Evolutionary conservation across 2,797 vertebrate species (phyloP), one percentile per base, ranked within the genome.

Genomic region (Neopelma chrysocephalum): DNA sequence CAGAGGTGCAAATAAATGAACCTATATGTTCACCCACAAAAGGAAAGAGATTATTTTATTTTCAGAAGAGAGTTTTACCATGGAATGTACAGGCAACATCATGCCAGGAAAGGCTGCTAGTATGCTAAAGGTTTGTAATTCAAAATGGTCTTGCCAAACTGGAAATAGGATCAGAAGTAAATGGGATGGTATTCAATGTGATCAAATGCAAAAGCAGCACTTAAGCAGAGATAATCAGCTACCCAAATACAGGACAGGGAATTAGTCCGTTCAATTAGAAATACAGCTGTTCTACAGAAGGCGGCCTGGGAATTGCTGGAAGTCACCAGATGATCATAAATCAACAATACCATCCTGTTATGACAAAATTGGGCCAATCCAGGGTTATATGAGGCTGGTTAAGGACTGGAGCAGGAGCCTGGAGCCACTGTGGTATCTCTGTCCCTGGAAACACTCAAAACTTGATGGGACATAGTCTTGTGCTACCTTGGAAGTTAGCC

Each of bases 1-100:
- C 38, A 90, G 93, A 87, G 31, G 21, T 70, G 68, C 50, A 93
- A 94, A 80, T 69, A 89, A 94, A 76, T 53, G 32, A 87, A 75
- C 25, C 45, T 89, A 1, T 80, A 15, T 34, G n/a, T 51, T 9
- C 29, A 45, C 16, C 45, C 60, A 66, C 53, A 47, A 87, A 92
- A 54, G 73, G 40, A 76, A 87, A 86, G 29, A 48, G 7, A 36
- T 5, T 47, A 47, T 61, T 79, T 10, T 20, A 45, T 75, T 90
- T 94, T 65, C 80, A 90, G 70, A 89, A 42, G 34, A 60, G 11
- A 60, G 43, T 11, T 60, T 66, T 56, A 64, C 38, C 34, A 38
- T 34, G 34, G 71, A 82, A 73, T 12, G 14, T 65, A 36, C 66
- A 61, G 65, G 61, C 48, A 81, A 42, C 15, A 38, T 21, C 32